These are phyloP conservation scores for Cardiocondyla obscurior DNA, from an alignment of 1,140 invertebrate species.

Conservation along the genomic window DNA sequence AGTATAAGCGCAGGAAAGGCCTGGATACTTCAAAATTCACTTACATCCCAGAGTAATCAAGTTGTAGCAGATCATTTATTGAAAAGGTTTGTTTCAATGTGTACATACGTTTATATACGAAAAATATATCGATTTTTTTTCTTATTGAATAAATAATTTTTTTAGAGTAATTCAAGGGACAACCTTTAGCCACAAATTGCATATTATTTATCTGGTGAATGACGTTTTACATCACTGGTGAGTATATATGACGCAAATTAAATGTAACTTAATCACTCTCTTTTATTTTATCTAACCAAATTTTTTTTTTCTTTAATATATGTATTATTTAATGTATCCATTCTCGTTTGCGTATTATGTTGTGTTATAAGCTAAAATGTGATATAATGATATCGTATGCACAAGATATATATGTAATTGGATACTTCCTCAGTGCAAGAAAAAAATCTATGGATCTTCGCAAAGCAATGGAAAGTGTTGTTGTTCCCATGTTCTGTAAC, in stretches of 20 bases:
- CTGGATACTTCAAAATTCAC: slow-evolving; percentile 95
- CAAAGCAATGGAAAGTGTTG: slow-evolving; percentile 95
- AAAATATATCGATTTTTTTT: neutral
- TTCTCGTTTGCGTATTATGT: neutral
- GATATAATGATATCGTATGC: neutral
- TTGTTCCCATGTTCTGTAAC: slow-evolving; percentile 98
- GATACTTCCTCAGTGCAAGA: slow-evolving; percentile 89
- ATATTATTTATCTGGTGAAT: slow-evolving; percentile 99
- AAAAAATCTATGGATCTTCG: slow-evolving; percentile 97
- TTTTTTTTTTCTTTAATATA: neutral
- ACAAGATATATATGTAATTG: slow-evolving; percentile 66
- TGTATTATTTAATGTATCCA: neutral
- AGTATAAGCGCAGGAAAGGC: slow-evolving; percentile 97
- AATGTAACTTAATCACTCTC: neutral
- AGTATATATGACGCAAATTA: slow-evolving; percentile 77
- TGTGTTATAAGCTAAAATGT: neutral
- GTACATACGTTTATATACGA: neutral
- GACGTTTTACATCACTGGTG: slow-evolving; percentile 99
- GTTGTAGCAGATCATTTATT: slow-evolving; percentile 93
- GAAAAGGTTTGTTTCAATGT: slow-evolving; percentile 86
- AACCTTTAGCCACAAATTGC: slow-evolving; percentile 95
- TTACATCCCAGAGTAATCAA: slow-evolving; percentile 90
- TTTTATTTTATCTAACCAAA: too few species aligned
- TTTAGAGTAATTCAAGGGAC: slow-evolving; percentile 91
- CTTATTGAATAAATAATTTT: slow-evolving; percentile 61